Evolutionary conservation across 1,140 invertebrate species (phyloP).

Genomic region (Ylistrum balloti): DNA sequence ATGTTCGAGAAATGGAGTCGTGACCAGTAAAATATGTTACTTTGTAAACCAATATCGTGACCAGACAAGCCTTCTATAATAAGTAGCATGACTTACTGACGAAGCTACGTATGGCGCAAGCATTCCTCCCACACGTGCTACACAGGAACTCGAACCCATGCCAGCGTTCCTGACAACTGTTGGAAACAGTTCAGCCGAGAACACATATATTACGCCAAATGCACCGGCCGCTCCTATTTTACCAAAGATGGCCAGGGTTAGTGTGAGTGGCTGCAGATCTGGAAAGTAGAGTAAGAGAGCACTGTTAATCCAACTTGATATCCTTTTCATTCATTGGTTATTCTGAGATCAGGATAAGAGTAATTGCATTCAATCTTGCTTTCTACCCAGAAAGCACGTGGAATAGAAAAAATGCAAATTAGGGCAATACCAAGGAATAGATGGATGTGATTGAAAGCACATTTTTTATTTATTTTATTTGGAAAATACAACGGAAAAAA

Average conservation of each 20-base stretch:
- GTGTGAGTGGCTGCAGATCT: background rate
- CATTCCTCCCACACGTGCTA: slow-evolving; percentile 90
- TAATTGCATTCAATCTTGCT: too few relatives aligned
- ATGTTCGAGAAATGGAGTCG: background rate
- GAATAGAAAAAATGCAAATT: too few relatives aligned
- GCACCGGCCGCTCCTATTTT: slow-evolving; percentile 83
- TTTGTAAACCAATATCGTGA: background rate
- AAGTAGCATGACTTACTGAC: slow-evolving; percentile 50
- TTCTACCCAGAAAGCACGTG: too few relatives aligned
- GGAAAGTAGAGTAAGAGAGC: background rate
- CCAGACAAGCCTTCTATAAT: background rate
- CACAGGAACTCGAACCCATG: slow-evolving; percentile 90
- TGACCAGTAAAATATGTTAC: background rate
- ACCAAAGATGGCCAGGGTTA: slow-evolving; percentile 87
- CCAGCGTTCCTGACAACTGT: slow-evolving; percentile 92
- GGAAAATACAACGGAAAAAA: too few relatives aligned
- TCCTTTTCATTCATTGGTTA: too few relatives aligned
- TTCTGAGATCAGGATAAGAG: too few relatives aligned
- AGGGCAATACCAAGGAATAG: too few relatives aligned
- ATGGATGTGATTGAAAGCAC: too few relatives aligned
- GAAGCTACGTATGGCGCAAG: slow-evolving; percentile 85
- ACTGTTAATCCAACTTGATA: background rate
- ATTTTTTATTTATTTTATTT: too few relatives aligned
- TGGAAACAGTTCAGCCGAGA: slow-evolving; percentile 93
- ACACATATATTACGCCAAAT: slow-evolving; percentile 89